phyloP scores from a whole-genome alignment of 2,797 vertebrate species.

The Lates japonicus region DNA sequence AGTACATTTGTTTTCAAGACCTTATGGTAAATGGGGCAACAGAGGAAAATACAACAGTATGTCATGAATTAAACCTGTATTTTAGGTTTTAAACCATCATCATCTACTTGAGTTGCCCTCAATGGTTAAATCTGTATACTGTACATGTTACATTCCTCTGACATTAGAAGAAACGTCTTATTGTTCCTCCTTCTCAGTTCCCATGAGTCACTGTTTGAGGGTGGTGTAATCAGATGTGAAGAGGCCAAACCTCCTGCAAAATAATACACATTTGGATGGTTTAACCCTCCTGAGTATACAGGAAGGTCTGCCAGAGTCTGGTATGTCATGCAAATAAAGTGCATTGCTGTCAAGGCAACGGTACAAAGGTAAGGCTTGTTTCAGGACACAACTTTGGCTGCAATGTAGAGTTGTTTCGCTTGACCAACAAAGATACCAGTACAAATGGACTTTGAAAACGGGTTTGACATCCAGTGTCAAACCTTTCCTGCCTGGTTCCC shows the following conservation, averaged over 20 bases:
- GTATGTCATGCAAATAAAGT: constrained; percentile 51
- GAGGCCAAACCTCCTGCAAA: constrained; percentile 2
- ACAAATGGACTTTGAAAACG: not conserved
- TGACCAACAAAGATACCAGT: not conserved
- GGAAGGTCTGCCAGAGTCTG: constrained; percentile 3
- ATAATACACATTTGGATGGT: constrained; percentile 2
- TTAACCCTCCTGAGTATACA: not conserved
- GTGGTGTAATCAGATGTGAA: constrained; percentile 47
- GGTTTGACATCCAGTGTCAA: not conserved
- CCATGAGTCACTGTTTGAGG: constrained; percentile 60
- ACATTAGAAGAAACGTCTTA: not conserved
- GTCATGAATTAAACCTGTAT: not conserved
- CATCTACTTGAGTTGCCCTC: not conserved
- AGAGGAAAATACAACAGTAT: not conserved
- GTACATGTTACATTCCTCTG: constrained; percentile 30
- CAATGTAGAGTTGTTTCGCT: not conserved
- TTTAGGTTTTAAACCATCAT: not conserved
- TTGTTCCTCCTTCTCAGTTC: constrained; percentile 18
- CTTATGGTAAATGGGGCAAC: too few relatives aligned
- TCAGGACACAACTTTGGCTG: not conserved
- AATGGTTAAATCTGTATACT: not conserved
- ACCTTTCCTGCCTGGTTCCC: not conserved
- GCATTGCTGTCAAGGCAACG: constrained; percentile 17
- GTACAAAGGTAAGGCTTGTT: not conserved
- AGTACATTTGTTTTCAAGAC: not conserved